A percentile compares a stretch with the other conserved stretches of the same genome.
Evolutionary conservation across 2,797 vertebrate species (phyloP).

Genomic region (Gymnothorax javanicus): DNA sequence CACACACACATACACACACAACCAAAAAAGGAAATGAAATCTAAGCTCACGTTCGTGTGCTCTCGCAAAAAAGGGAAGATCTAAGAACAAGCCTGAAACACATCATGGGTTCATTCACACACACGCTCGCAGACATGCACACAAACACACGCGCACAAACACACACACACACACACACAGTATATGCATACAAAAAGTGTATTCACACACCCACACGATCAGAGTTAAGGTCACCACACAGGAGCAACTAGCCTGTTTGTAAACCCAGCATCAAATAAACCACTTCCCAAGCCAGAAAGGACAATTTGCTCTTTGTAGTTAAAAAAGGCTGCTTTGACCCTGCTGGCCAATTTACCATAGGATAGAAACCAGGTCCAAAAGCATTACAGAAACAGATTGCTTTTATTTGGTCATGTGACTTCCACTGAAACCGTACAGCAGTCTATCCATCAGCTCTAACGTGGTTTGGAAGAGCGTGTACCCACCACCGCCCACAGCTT

Average conservation of each 20-base stretch:
- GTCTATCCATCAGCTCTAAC: slow-evolving; percentile 16
- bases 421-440: not conserved
- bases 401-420: not conserved
- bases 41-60: too few species aligned
- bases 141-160: slow-evolving; percentile 38
- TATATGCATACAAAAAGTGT: not conserved
- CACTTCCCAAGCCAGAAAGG: not conserved
- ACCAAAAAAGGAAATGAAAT: too few species aligned
- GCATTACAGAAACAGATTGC: slow-evolving; percentile 35
- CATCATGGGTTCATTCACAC: slow-evolving; percentile 22
- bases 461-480: not conserved
- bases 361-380: slow-evolving; percentile 18
- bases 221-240: slow-evolving; percentile 7
- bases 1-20: slow-evolving; percentile 29
- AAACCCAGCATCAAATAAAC: slow-evolving; percentile 10
- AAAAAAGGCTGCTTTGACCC: slow-evolving; percentile 28
- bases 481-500: not conserved
- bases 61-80: too few species aligned
- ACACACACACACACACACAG: slow-evolving; percentile 21
- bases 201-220: not conserved
- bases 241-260: slow-evolving; percentile 9
- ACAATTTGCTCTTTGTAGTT: slow-evolving; percentile 18
- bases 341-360: not conserved
- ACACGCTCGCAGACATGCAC: not conserved
- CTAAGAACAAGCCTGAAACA: too few species aligned